Evolutionary conservation across 2,888 invertebrate genomes (phyloP), one percentile per base, ranked within the genome.

Genomic region (Prenolepis imparis): DNA sequence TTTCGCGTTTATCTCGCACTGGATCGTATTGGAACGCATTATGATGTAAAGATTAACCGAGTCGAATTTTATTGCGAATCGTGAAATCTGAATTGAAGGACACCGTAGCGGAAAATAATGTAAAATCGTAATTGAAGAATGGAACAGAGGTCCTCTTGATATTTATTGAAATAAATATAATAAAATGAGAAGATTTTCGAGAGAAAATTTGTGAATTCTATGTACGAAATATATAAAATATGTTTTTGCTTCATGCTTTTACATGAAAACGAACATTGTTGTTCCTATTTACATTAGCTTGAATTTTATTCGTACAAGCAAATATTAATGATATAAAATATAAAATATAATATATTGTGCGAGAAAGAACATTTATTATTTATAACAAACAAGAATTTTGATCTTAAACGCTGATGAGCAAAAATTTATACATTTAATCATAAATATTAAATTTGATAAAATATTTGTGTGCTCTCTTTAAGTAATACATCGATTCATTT

Each of bases 191-290:
- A 24, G 36, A 57, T 18, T 36, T 44, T 12, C 32, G 15, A 41
- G 61, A 3, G 8, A 44, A 61, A 57, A 9, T 32, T n/a, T 9
- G 11, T 9, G 63, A 74, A 74, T 63, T 28, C n/a, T 64, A 32
- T 32, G 39, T 11, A 64, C 32, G 15, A 63, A 48, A 64, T 15
- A 15, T n/a, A 28, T 11, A 15, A 18, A 55, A 11, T 36, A 32
- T 74, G 15, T 48, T 28, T 64, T 48, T 1, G 66, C 66, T 21
- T 74, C 9, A 21, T 73, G 21, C 44, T 74, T 74, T 74, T 44
- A 63, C n/a, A 21, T 44, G 8, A 28, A n/a, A 24, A 21, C 21
- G 21, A 44, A 9, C 12, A 21, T 15, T 73, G 32, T 28, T 61
- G 73, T 28, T 15, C 21, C 28, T 28, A 44, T 41, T 15, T 36